These are phyloP conservation scores for Pterocles gutturalis DNA, from an alignment of 2,113 vertebrate genomes.

Conservation along the genomic window DNA sequence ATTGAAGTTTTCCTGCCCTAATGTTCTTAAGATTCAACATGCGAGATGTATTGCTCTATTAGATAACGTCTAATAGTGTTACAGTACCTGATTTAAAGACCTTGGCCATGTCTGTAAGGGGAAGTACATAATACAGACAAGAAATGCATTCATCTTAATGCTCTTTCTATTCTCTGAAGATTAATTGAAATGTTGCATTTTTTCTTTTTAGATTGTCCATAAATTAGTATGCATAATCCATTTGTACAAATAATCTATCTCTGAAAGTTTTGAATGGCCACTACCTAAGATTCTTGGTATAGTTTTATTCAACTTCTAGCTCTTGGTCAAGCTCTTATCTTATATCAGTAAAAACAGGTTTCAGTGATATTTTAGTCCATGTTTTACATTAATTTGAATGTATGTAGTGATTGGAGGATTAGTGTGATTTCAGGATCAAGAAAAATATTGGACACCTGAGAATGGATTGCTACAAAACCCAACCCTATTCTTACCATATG, in stretches of 20 bases:
- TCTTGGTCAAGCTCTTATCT: background rate
- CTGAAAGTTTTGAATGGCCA: background rate
- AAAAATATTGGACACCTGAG: background rate
- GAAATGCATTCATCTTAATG: background rate
- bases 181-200: background rate
- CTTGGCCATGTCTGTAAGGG: background rate
- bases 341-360: background rate
- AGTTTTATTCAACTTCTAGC: background rate
- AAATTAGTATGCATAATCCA: background rate
- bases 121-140: background rate
- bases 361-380: background rate
- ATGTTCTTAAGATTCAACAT: background rate
- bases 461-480: background rate
- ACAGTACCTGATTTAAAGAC: background rate
- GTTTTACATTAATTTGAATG: background rate
- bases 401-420: background rate
- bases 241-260: background rate
- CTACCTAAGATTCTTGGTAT: background rate
- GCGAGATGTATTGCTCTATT: background rate
- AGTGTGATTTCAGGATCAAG: background rate
- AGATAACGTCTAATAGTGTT: background rate
- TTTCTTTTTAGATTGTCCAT: background rate
- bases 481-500: background rate
- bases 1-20: constrained; percentile 49
- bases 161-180: background rate